Base-by-base conservation (phyloP, 2,113 vertebrate genomes). In the Ranitomeya variabilis region DNA sequence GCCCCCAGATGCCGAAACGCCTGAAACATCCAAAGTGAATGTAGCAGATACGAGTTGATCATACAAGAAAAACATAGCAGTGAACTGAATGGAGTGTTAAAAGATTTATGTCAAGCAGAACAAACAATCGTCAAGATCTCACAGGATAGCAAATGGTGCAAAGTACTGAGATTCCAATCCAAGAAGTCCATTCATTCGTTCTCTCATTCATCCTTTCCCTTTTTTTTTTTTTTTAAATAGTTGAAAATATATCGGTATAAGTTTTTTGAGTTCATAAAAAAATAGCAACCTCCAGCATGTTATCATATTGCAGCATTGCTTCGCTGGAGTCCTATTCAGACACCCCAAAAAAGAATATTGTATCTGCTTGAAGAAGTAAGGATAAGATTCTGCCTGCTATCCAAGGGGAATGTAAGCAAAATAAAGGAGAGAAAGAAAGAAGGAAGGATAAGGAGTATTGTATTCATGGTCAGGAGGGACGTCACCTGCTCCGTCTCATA, bases 31-130 rank as follows among this genome's bases (percentile, higher is more conserved):
- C 93, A 95, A 95, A 93, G 95, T 95, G 94, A 93, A 95, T 88
- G 85, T 94, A 95, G 96, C 96, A 97, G 97, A 96, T 98, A 98
- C 98, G 98, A 99, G 97, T 98, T 99, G 98, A 99, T 97, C 98
- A 95, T 95, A 95, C 87, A 95, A 93, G 93, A 95, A 95, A 93
- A 88, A 94, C 91, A 94, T 14, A 93, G 92, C 92, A 93, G 93
- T 93, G 91, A 90, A 93, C 91, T 95, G 87, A 89, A 89, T 89
- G 87, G 26, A 19, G 81, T 89, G 73, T 85, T 84, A 89, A 79
- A 55, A 85, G 73, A 85, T 85, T 71, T 64, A 89, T 89, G 82
- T 89, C 95, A 97, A 94, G 96, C 95, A 96, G 97, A 96, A 97
- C 97, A 98, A 95, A 96, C 92, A 93, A 97, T 95, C 95, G 95